Evolutionary conservation across 1,140 invertebrate genomes (phyloP).

Genomic region (Leptopilina clavipes): DNA sequence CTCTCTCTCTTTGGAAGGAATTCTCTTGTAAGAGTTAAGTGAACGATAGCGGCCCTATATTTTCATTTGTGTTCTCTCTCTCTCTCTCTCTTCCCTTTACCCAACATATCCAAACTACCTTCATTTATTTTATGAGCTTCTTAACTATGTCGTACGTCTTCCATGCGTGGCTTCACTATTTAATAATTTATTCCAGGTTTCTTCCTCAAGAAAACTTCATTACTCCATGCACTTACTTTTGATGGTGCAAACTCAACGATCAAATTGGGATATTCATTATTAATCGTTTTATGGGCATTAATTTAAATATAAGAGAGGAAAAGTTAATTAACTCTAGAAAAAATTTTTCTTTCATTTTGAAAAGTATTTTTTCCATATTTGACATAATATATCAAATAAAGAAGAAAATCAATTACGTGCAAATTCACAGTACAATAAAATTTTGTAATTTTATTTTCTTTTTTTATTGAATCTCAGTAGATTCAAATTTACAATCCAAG

Average conservation of each 20-base stretch:
- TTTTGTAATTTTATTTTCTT: too few species aligned
- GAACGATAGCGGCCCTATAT: conserved; percentile 5
- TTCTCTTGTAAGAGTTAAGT: conserved; percentile 10
- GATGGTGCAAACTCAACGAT: background rate
- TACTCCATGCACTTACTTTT: background rate
- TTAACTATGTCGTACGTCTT: conserved; percentile 17
- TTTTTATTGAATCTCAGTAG: too few species aligned
- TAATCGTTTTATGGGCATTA: background rate
- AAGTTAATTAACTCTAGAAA: too few species aligned
- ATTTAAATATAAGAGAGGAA: too few species aligned
- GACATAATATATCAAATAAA: too few species aligned
- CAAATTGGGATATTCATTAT: conserved; percentile 5
- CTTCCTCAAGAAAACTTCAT: background rate
- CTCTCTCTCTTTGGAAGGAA: background rate
- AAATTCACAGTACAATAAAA: too few species aligned
- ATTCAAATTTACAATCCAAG: too few species aligned
- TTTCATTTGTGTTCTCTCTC: conserved; percentile 23
- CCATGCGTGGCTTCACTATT: conserved; percentile 4
- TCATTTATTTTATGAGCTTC: conserved; percentile 30
- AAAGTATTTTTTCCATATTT: too few species aligned
- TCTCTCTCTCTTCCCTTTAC: background rate
- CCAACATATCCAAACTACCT: conserved; percentile 11
- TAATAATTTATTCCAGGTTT: conserved; percentile 15
- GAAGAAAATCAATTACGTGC: too few species aligned
- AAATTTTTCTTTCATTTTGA: too few species aligned